A percentile compares a stretch with the other conserved stretches of the same genome.
These are phyloP conservation scores for Machimus rusticus DNA, from an alignment of 2,888 invertebrate genomes.

Conservation along the genomic window DNA sequence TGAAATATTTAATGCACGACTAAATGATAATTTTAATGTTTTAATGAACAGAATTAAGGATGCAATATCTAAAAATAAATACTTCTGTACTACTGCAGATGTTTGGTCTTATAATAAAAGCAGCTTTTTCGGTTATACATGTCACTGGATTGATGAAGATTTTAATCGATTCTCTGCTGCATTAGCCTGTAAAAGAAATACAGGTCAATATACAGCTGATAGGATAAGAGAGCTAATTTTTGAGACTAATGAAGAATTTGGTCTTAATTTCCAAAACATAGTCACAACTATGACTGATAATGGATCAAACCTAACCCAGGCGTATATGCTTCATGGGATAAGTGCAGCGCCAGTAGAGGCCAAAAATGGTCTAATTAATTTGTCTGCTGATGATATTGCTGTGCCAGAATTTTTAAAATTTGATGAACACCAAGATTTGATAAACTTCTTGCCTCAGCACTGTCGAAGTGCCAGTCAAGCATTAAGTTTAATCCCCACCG, in stretches of 20 bases:
- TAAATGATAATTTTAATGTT: not conserved
- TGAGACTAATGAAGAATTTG: not conserved
- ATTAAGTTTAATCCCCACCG: constrained; percentile 43
- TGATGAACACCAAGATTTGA: constrained; percentile 6
- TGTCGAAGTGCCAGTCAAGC: constrained; percentile 44
- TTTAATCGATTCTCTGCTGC: not conserved
- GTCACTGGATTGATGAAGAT: constrained; percentile 11
- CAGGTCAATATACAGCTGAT: not conserved
- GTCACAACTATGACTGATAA: not conserved
- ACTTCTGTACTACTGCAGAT: constrained; percentile 43
- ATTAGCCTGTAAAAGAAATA: not conserved
- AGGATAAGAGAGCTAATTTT: not conserved
- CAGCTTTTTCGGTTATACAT: constrained; percentile 43
- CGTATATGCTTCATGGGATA: not conserved
- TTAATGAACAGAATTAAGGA: not conserved
- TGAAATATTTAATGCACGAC: not conserved
- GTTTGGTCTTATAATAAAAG: constrained; percentile 37
- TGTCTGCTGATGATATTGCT: not conserved
- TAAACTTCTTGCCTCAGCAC: constrained; percentile 38
- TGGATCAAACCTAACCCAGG: not conserved
- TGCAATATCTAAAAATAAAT: not conserved
- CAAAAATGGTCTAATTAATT: not conserved
- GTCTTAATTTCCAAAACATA: not conserved
- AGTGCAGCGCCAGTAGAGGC: constrained; percentile 22
- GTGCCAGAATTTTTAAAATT: not conserved